A percentile compares a stretch with the other conserved stretches of the same genome.
Conservation (phyloP, 2,797 vertebrate species). For the Tokudaia tokunoshimensis region DNA sequence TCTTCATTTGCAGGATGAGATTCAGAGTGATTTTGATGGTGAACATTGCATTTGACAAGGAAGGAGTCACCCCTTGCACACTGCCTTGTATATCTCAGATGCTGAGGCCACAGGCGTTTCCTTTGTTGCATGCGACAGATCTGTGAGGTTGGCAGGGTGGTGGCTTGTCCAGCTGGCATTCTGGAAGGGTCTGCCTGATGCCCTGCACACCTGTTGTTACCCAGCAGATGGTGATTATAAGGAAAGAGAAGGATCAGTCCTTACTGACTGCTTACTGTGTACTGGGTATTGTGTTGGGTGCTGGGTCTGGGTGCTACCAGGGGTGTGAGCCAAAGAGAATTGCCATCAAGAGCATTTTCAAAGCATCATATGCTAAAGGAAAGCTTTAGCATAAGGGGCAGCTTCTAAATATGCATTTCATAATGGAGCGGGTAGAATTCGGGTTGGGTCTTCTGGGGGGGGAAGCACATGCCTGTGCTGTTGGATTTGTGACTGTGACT, state of each 20-base stretch:
- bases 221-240: background rate
- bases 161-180: background rate
- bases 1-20: background rate
- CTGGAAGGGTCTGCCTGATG: background rate
- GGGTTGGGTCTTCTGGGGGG: conserved; percentile 58
- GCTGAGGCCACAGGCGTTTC: background rate
- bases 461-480: conserved; percentile 64
- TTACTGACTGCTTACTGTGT: background rate
- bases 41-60: background rate
- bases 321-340: background rate
- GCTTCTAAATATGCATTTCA: conserved; percentile 56
- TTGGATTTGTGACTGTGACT: conserved; percentile 56
- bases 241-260: background rate
- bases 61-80: background rate
- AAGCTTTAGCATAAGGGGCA: conserved; percentile 8
- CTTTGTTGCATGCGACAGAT: background rate
- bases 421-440: background rate
- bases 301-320: background rate
- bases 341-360: background rate
- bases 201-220: background rate
- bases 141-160: background rate
- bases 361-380: conserved; percentile 12
- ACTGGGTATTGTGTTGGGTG: background rate
- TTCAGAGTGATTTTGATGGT: background rate
- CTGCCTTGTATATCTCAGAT: background rate